phyloP scores from a whole-genome alignment of 2,888 invertebrate genomes.

The Nysson spinosus region DNA sequence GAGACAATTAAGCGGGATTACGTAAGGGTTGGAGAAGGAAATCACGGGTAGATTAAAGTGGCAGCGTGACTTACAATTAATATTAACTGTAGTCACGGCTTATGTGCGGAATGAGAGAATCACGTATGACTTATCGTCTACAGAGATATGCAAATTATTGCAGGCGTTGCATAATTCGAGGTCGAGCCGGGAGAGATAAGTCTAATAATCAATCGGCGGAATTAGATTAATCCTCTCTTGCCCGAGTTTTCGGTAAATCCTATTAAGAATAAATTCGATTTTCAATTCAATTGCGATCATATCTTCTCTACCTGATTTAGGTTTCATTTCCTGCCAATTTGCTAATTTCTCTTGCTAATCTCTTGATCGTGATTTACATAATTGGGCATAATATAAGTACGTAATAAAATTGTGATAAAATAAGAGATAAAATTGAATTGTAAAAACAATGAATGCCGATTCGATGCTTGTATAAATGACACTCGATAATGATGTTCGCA shows the following conservation, averaged over 20 bases:
- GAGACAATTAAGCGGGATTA: too few species aligned
- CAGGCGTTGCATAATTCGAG: slow-evolving; percentile 36
- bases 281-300: slow-evolving; percentile 1
- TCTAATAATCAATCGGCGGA: slow-evolving; percentile 51
- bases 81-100: slow-evolving; percentile 27
- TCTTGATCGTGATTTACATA: too few species aligned
- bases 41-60: neutral
- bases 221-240: slow-evolving; percentile 51
- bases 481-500: too few species aligned
- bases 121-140: slow-evolving; percentile 22
- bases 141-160: slow-evolving; percentile 45
- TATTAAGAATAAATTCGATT: slow-evolving; percentile 28
- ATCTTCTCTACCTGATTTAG: too few species aligned
- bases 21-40: neutral
- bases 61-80: slow-evolving; percentile 27
- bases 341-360: slow-evolving; percentile 11
- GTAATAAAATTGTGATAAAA: too few species aligned
- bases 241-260: slow-evolving; percentile 52
- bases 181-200: slow-evolving; percentile 50
- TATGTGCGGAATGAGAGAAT: neutral
- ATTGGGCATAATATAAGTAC: too few species aligned
- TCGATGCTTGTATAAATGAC: too few species aligned
- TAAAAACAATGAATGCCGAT: too few species aligned
- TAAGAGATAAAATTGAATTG: too few species aligned
- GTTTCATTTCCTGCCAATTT: too few species aligned